Evolutionary conservation across 92 coral and sea anemone genomes (phyloP), one percentile per base, ranked within the genome.

Genomic region (Parazoanthus darwini): DNA sequence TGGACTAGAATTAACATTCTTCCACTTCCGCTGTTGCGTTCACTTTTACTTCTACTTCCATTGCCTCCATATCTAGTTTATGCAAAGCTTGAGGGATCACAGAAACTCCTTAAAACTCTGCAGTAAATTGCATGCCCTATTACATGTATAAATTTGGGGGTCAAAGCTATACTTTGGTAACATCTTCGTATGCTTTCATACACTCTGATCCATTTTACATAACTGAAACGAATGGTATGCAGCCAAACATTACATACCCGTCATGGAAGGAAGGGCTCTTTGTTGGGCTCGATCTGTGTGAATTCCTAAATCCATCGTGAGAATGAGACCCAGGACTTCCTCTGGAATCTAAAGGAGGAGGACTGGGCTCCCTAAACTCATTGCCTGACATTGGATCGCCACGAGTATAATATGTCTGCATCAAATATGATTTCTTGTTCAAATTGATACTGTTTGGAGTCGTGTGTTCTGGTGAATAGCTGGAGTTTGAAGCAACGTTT

Each of bases 361-460:
- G 79, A 70, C 88, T 81, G 23, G 88, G 79, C 90, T 82, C 58
- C 81, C 63, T 81, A 86, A 87, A 78, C 81, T 75, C 84, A 67
- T 66, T 23, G 73, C 77, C 59, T 59, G 58, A 56, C 5, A 14
- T 79, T 26, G 86, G 51, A 23, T 88, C 89, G 20, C 74, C 84
- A 51, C 44, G 81, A 33, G 81, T 82, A 33, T 76, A 44, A n/a
- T 87, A 71, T 16, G 81, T 48, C 77, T 77, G 65, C 88, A 77
- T 87, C 79, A 71, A 46, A 71, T 44, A 71, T 33, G 79, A 70
- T 22, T 84, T 46, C 78, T 48, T 44, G 54, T 84, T 84, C 8
- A 71, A 29, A 46, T 25, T 29, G 59, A 68, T 68, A 44, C 39
- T 66, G 42, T 72, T 84, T 72, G 79, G 44, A 29, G 68, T 44